Percentiles rank a stretch among this genome's conserved stretches.
Evolutionary conservation across 2,888 invertebrate species (phyloP).

Genomic region (Chamaedrilus cognettii): DNA sequence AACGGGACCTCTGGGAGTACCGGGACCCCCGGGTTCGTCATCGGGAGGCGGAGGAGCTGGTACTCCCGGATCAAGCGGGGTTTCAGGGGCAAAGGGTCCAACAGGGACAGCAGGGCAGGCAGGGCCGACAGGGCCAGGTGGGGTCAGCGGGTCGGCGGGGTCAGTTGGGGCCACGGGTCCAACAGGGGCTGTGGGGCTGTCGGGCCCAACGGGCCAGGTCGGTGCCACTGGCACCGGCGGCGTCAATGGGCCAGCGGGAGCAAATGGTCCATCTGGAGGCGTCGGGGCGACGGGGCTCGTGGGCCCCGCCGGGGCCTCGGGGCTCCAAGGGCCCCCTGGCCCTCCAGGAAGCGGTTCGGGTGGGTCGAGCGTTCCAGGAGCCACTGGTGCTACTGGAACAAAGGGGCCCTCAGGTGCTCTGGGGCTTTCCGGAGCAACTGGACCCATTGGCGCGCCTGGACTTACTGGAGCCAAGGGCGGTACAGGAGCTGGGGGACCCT

Average conservation of each 20-base stretch:
- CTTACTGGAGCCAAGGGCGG: constrained; percentile 21
- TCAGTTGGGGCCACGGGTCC: background rate
- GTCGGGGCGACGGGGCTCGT: background rate
- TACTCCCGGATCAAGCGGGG: constrained; percentile 19
- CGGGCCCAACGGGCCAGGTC: background rate
- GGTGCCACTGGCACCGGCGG: constrained; percentile 2
- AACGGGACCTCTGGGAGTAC: background rate
- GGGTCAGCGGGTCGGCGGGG: background rate
- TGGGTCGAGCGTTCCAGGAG: background rate
- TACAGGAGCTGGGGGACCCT: constrained; percentile 17
- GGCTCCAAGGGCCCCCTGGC: constrained; percentile 26
- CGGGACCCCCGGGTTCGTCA: background rate
- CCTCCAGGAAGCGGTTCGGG: constrained; percentile 6
- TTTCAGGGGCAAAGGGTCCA: constrained; percentile 27
- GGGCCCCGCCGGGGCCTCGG: constrained; percentile 10
- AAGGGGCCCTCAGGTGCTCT: background rate
- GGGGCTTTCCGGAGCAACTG: background rate
- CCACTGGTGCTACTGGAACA: background rate
- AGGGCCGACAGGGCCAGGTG: constrained; percentile 2
- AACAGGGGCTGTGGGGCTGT: background rate
- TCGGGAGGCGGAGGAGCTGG: constrained; percentile 10
- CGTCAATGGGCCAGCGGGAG: background rate
- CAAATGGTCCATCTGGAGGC: background rate
- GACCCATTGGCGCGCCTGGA: background rate
- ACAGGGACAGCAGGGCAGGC: constrained; percentile 11